Evolutionary conservation across 2,888 invertebrate species (phyloP).

Genomic region (Apomyelois bistriatella): DNA sequence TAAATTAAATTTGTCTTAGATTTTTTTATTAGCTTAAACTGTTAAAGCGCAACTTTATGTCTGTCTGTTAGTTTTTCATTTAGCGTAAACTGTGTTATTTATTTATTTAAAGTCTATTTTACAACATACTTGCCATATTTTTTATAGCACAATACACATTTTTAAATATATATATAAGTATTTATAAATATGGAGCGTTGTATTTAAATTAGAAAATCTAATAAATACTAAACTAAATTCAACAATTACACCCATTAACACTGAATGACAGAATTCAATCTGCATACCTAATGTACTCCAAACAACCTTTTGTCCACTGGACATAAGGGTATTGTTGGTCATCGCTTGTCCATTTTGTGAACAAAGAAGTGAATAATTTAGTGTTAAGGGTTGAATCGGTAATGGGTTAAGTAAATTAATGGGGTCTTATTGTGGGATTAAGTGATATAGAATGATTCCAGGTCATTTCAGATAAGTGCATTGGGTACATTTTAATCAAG

Average conservation of each 20-base stretch:
- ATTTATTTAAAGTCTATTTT: too few species aligned
- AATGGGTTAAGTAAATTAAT: conserved; percentile 18
- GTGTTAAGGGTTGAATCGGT: conserved; percentile 35
- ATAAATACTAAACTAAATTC: conserved; percentile 4
- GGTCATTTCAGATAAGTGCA: conserved; percentile 7
- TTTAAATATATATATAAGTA: too few species aligned
- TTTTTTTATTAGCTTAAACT: too few species aligned
- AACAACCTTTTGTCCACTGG: conserved; percentile 56
- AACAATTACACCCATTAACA: conserved; percentile 29
- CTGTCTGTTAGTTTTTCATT: too few species aligned
- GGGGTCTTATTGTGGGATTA: neutral
- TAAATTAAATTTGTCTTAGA: too few species aligned
- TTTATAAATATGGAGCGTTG: too few species aligned
- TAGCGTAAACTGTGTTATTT: too few species aligned
- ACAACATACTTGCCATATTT: too few species aligned
- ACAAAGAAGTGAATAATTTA: conserved; percentile 60
- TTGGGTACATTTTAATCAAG: neutral
- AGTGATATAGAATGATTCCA: conserved; percentile 1
- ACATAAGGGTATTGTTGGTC: conserved; percentile 51
- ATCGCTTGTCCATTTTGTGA: conserved; percentile 49
- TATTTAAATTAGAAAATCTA: neutral
- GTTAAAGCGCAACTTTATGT: too few species aligned
- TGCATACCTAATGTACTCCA: conserved; percentile 63
- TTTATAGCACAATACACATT: too few species aligned
- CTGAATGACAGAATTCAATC: conserved; percentile 52